phyloP scores from a whole-genome alignment of 2,888 invertebrate genomes.

The Lithophane leautieri region DNA sequence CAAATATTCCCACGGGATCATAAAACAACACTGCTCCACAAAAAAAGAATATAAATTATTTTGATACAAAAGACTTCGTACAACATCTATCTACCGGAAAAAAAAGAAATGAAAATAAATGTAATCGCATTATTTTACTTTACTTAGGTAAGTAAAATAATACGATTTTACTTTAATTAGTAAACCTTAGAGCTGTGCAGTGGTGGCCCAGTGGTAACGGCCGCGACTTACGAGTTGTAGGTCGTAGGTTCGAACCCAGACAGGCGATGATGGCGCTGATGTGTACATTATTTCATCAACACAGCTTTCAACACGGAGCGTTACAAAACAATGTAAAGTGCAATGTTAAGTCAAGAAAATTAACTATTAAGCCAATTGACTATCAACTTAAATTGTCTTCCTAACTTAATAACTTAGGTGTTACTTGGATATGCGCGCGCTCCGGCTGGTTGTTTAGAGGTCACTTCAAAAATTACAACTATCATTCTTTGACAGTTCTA shows the following conservation, averaged over 20 bases:
- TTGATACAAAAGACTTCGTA: conserved; percentile 39
- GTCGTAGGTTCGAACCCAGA: too few relatives aligned
- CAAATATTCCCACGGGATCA: conserved; percentile 40
- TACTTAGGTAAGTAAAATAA: too few relatives aligned
- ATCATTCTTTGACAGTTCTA: background rate
- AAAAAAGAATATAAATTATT: conserved; percentile 44
- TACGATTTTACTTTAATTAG: too few relatives aligned
- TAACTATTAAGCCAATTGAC: background rate
- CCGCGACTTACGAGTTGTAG: too few relatives aligned
- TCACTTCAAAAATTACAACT: conserved; percentile 1
- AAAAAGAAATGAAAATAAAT: conserved; percentile 32
- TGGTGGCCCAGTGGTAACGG: too few relatives aligned
- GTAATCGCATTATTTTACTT: conserved; percentile 18
- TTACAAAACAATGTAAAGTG: conserved; percentile 8
- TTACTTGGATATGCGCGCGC: too few relatives aligned
- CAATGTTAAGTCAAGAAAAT: background rate
- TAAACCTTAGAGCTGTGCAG: too few relatives aligned
- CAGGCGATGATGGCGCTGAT: too few relatives aligned
- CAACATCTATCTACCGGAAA: conserved; percentile 19
- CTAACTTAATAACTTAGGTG: too few relatives aligned
- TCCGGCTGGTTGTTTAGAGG: too few relatives aligned
- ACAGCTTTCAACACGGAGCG: background rate
- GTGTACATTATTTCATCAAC: too few relatives aligned
- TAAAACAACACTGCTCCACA: conserved; percentile 29
- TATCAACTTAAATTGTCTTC: background rate